These are phyloP conservation scores for Atta texana DNA, from an alignment of 1,140 invertebrate genomes.

Conservation along the genomic window DNA sequence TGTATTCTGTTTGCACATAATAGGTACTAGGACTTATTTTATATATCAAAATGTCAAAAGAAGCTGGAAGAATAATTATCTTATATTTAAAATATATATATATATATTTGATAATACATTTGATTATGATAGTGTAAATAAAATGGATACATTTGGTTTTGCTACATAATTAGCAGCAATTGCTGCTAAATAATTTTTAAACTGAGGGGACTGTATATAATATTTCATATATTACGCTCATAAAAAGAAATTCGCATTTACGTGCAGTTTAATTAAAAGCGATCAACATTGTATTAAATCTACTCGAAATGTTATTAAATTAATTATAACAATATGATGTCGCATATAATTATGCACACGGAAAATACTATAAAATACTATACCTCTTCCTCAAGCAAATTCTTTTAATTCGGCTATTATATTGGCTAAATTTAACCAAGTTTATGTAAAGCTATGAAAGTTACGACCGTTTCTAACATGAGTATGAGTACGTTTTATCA, in stretches of 20 bases:
- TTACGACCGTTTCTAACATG: not conserved
- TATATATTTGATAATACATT: not conserved
- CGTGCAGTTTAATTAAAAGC: constrained; percentile 21
- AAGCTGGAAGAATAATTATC: constrained; percentile 1
- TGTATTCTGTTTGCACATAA: not conserved
- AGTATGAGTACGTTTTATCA: not conserved
- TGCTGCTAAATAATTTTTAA: constrained; percentile 11
- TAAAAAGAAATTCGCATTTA: constrained; percentile 16
- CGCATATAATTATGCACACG: not conserved
- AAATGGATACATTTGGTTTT: constrained; percentile 23
- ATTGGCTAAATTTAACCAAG: constrained; percentile 23
- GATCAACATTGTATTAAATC: constrained; percentile 15
- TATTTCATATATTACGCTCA: not conserved
- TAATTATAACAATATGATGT: constrained; percentile 8
- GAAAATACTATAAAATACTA: not conserved
- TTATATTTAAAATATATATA: constrained; percentile 14
- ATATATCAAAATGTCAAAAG: not conserved
- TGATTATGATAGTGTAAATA: constrained; percentile 39
- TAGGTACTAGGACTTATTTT: constrained; percentile 3
- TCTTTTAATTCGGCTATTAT: constrained; percentile 30
- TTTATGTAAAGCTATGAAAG: constrained; percentile 2
- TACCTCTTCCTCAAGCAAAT: not conserved
- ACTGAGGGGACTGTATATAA: not conserved
- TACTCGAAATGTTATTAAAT: not conserved
- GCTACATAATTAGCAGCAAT: not conserved